Base-by-base conservation (phyloP, 2,888 invertebrate species). In the Colletes collaris region DNA sequence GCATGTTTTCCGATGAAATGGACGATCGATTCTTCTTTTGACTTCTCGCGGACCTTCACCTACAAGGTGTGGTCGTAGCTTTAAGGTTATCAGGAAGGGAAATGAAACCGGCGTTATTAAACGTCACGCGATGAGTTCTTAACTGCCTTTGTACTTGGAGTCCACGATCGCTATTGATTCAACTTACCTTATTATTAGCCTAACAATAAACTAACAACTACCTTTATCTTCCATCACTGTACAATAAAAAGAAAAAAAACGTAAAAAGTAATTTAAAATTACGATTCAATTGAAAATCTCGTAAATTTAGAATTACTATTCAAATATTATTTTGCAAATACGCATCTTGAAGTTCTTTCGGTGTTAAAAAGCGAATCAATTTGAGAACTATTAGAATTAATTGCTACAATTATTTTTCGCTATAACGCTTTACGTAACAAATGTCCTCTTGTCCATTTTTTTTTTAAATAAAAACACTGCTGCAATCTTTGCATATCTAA, bases 41-140 rank as follows among this genome's bases (percentile, higher is more conserved):
- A 66, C 35, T 65, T 10, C 0, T 3, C 6, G 52, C 46, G 74
- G 52, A 65, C 74, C 73, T 74, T 80, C 64, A 63, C 60, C 73
- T 52, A 68, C 49, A 67, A 74, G 79, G 79, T 80, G 79, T 79
- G 79, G 79, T n/a, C 52, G 16, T 27, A 65, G 65, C 49, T 70
- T 65, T 70, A 85, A 79, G 84, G 84, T 83, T 74, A 73, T 79
- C 63, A 53, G 50, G 40, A 67, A 78, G 16, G 19, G 46, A 67
- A 67, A 63, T 52, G 49, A 74, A 64, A 50, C 50, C 19, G 55
- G 49, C 13, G 53, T 65, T 74, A 55, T 65, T 52, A 44, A n/a
- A 19, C 8, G 58, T n/a, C 79, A 70, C 58, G 70, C 77, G 49
- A 70, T 13, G 69, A 7, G 0, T 56, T n/a, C 64, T 70, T 53